Percentiles rank a stretch among this genome's conserved stretches.
phyloP scores from a whole-genome alignment of 2,797 vertebrate genomes.

The Otolemur crassicaudatus region DNA sequence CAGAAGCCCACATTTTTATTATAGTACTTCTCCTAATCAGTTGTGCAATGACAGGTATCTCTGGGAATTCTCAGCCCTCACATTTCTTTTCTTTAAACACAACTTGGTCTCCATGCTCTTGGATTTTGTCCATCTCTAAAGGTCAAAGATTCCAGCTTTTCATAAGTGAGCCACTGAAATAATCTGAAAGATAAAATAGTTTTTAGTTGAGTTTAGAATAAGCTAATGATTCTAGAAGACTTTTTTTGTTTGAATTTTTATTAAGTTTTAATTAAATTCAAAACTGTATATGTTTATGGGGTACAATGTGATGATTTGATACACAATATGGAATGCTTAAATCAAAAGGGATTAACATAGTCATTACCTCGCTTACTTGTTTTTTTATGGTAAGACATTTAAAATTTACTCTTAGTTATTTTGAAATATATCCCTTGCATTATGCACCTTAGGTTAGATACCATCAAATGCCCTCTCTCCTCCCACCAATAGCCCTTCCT shows the following conservation, averaged over 20 bases:
- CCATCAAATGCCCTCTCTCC: too few species aligned
- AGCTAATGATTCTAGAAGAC: background rate
- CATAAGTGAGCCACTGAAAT: background rate
- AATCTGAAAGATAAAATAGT: background rate
- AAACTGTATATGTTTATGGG: too few species aligned
- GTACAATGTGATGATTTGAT: too few species aligned
- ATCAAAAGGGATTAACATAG: too few species aligned
- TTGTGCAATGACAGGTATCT: background rate
- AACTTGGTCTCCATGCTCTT: conserved; percentile 13
- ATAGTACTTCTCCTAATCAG: conserved; percentile 9
- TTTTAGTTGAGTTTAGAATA: background rate
- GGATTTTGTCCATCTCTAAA: conserved; percentile 30
- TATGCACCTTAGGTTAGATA: too few species aligned
- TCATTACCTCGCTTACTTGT: too few species aligned
- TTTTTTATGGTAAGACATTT: too few species aligned
- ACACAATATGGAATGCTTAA: too few species aligned
- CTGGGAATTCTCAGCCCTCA: conserved; percentile 12
- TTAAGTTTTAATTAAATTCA: too few species aligned
- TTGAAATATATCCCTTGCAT: too few species aligned
- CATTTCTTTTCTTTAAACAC: background rate
- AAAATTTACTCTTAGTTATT: too few species aligned
- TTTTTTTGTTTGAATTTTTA: background rate
- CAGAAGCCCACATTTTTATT: background rate
- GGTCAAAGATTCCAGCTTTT: background rate
- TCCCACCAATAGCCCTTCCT: too few species aligned